Evolutionary conservation across 1,140 invertebrate genomes (phyloP), one percentile per base, ranked within the genome.

Genomic region (Trachymyrmex cornetzi): DNA sequence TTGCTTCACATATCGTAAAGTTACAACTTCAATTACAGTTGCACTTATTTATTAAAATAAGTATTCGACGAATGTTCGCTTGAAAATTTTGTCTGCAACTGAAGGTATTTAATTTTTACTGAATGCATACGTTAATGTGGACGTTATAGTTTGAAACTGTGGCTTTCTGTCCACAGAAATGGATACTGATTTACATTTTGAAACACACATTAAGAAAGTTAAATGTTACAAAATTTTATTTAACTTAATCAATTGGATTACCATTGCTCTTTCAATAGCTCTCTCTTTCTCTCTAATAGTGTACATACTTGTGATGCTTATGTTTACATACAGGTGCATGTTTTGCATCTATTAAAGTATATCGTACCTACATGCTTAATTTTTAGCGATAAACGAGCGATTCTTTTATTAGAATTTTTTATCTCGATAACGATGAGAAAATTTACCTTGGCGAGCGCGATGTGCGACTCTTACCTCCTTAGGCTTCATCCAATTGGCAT

Each of bases 401-500:
- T n/a, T n/a, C 2, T 66, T 50, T 81, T 57, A 12, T n/a, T n/a
- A n/a, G n/a, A n/a, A n/a, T n/a, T n/a, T n/a, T n/a, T n/a, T n/a
- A 55, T 27, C 59, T 63, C 12, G 59, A 63, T 57, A 57, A 57
- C 16, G 6, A 81, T 11, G 11, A 53, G 2, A 48, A n/a, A 38
- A 71, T 27, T 19, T 14, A 53, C n/a, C 16, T 16, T 12, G 22
- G 27, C n/a, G 1, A 34, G 7, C 19, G 24, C 50, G 38, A 22
- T 22, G 22, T 34, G 61, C 61, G n/a, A 16, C 38, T 44, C 55
- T 82, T 59, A 38, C 64, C 11, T 22, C 2, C 80, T 61, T 14
- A 75, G 69, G 38, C 55, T 84, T 75, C 69, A 75, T 75, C 69
- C 55, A 75, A 84, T 84, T 84, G 55, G 44, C 69, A 22, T 84